These are phyloP conservation scores for Gorsachius goisagi DNA, from an alignment of 2,113 vertebrate genomes.

Conservation along the genomic window DNA sequence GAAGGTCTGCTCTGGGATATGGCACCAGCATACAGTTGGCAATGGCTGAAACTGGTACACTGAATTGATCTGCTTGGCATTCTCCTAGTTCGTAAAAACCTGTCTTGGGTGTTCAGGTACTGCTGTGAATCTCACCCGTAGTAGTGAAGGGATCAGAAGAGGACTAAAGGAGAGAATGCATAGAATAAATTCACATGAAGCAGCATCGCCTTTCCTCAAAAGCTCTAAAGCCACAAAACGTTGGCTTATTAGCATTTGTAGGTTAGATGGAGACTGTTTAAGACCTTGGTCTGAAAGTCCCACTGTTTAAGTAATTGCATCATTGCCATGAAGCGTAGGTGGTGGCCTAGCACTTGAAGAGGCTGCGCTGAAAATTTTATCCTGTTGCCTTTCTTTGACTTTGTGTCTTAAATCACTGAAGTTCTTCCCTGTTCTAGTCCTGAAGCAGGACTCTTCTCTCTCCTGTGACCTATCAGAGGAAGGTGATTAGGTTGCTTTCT, in stretches of 20 bases:
- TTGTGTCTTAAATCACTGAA: background rate
- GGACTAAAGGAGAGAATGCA: background rate
- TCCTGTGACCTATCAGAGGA: background rate
- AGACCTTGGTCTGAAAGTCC: background rate
- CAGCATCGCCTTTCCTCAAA: background rate
- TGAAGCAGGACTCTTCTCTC: background rate
- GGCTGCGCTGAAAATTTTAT: background rate
- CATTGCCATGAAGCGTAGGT: rapidly evolving
- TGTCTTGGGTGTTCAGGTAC: background rate
- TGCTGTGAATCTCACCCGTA: background rate
- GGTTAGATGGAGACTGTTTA: background rate
- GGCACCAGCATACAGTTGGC: background rate
- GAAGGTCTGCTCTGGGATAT: background rate
- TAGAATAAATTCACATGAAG: background rate
- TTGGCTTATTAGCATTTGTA: background rate
- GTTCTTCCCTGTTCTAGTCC: background rate
- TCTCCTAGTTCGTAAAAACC: background rate
- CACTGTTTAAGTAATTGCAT: background rate
- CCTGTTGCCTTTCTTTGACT: background rate
- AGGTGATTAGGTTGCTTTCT: background rate
- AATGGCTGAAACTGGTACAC: background rate
- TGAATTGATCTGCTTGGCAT: background rate
- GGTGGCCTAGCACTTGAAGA: background rate
- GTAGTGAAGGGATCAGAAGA: background rate
- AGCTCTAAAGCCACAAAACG: background rate